Evolutionary conservation across 2,888 invertebrate genomes (phyloP).

Genomic region (Tryphoninae sp.): DNA sequence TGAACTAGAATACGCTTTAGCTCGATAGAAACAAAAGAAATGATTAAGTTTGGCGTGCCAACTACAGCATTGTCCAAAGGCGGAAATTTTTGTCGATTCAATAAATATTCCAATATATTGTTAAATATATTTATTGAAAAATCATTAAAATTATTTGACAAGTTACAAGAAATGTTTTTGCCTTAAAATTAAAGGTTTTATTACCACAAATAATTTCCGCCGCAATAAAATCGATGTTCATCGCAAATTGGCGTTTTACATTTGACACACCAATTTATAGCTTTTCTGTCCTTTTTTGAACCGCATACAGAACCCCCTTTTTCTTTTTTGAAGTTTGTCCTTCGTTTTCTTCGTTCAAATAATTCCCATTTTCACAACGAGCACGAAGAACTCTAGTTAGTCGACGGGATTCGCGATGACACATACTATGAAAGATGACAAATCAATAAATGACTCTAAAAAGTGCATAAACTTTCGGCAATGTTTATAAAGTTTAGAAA

Average conservation of each 20-base stretch:
- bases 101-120: constrained; percentile 16
- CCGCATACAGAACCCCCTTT: constrained; percentile 15
- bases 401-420: no score
- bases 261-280: constrained; percentile 17
- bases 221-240: neutral
- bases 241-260: constrained; percentile 29
- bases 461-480: no score
- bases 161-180: neutral
- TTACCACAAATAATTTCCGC: neutral
- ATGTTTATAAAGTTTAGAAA: no score
- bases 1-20: no score
- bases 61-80: constrained; percentile 15
- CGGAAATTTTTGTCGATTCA: constrained; percentile 17
- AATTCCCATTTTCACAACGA: no score
- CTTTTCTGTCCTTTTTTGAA: constrained; percentile 33
- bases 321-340: constrained; percentile 12
- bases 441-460: no score
- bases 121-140: constrained; percentile 6
- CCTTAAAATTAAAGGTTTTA: no score
- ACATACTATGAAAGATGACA: no score
- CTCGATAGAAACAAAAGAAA: constrained; percentile 23
- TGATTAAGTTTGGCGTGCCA: constrained; percentile 22
- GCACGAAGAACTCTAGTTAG: no score
- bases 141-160: constrained; percentile 7
- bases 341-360: neutral